Conservation (phyloP, 2,888 invertebrate genomes). For the Scelioninae gen. 1 region DNA sequence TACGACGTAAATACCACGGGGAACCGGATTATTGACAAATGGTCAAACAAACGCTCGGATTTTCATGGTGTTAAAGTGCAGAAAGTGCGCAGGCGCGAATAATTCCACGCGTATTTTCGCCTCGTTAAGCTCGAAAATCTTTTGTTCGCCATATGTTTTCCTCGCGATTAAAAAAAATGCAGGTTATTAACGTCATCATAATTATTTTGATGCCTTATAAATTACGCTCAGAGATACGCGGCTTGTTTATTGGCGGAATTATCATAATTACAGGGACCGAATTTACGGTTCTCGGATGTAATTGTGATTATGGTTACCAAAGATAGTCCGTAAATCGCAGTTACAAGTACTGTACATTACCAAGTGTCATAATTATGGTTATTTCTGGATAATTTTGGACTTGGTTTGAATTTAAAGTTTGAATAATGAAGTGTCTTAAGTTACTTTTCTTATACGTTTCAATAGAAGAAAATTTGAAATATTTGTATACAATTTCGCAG, state of each 20-base stretch:
- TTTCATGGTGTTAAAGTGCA: background rate
- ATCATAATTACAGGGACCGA: constrained; percentile 48
- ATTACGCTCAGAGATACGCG: constrained; percentile 14
- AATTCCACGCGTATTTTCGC: constrained; percentile 5
- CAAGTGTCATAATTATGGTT: constrained; percentile 3
- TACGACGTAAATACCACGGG: constrained; percentile 21
- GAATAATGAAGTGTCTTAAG: background rate
- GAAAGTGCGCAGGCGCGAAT: background rate
- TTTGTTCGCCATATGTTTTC: background rate
- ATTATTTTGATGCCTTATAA: constrained; percentile 41
- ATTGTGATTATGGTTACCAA: constrained; percentile 41
- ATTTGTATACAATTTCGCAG: too few relatives aligned
- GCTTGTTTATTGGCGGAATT: constrained; percentile 56
- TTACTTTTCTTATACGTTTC: too few relatives aligned
- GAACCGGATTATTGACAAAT: constrained; percentile 21
- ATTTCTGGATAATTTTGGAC: constrained; percentile 10
- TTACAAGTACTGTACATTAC: constrained; percentile 23
- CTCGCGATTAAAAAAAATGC: constrained; percentile 9
- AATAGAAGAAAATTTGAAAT: too few relatives aligned
- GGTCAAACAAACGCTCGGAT: constrained; percentile 17
- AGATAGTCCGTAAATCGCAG: constrained; percentile 41
- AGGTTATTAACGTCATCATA: constrained; percentile 32
- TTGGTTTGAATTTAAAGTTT: background rate
- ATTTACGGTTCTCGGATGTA: constrained; percentile 36
- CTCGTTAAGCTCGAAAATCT: constrained; percentile 26